Evolutionary conservation across 2,888 invertebrate genomes (phyloP), one percentile per base, ranked within the genome.

Genomic region (Tachina fera): DNA sequence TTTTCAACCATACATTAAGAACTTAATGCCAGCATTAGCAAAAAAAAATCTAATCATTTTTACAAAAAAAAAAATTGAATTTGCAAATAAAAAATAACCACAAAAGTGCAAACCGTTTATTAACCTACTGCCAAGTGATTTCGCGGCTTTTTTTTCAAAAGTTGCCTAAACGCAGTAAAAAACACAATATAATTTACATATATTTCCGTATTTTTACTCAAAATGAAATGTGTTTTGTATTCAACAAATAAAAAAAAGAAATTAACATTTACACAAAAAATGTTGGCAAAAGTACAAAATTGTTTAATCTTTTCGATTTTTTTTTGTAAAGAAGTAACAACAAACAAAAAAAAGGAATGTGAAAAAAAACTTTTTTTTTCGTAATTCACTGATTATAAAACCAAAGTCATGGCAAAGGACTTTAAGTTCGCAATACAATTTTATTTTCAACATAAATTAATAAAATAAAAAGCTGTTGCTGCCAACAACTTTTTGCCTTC

Each of bases 281-380:
- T 75, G 16, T 77, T 77, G 16, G 14, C 41, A 31, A 41, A 68
- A n/a, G 16, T 68, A 58, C n/a, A n/a, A 45, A 43, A n/a, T 58
- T 22, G 13, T 56, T 22, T 13, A 19, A 56, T 19, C 13, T 22
- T 22, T 13, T 11, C 56, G 13, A 0, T 6, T 31, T 31, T 31
- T 31, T 6, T 31, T 31, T 6, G 4, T 6, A 31, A 22, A 22
- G 13, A 56, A 11, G 56, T 13, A 45, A 22, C 58, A 16, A 19
- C 43, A 43, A 47, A 45, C 47, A 14, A 51, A 51, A 16, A 6
- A 39, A 16, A 47, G 9, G 11, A 31, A 60, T 39, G 5, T 39
- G 22, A 22, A 65, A 75, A 81, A 51, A 58, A 31, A 81, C 53
- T 76, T 70, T 63, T 76, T 70, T 63, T 56, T 71, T 39, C 56